phyloP scores from a whole-genome alignment of 2,888 invertebrate genomes.

The Scaptodrosophila latifasciaeformis region DNA sequence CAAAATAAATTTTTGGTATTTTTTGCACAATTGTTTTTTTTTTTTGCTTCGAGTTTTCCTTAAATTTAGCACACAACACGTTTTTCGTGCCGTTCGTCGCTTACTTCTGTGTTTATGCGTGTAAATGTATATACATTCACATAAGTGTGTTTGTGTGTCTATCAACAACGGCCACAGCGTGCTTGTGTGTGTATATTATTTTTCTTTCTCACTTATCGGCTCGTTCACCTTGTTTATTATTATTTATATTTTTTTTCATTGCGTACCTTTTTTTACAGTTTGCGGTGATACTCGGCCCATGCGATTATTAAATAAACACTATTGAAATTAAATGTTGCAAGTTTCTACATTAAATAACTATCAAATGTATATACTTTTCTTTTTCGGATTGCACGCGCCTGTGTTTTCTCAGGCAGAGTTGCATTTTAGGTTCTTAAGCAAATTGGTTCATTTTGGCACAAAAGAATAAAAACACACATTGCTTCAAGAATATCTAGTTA shows the following conservation, averaged over 20 bases:
- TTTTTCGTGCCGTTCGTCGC: constrained; percentile 55
- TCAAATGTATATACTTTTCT: no score
- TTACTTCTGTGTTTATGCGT: constrained; percentile 23
- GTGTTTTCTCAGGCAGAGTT: no score
- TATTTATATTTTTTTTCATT: constrained; percentile 37
- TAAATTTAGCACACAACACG: constrained; percentile 68
- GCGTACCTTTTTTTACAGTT: constrained; percentile 49
- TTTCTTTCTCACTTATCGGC: constrained; percentile 50
- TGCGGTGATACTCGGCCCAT: no score
- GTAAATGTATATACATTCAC: constrained; percentile 10
- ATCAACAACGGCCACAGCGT: constrained; percentile 41
- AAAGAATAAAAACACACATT: no score
- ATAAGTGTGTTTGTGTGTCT: constrained; percentile 31
- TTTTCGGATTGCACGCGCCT: no score
- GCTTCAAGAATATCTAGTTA: no score
- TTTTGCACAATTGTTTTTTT: constrained; percentile 35
- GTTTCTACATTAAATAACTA: no score
- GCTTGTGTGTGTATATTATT: constrained; percentile 65
- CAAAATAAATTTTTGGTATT: constrained; percentile 39
- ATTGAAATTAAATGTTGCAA: no score
- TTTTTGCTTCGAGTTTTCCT: constrained; percentile 51
- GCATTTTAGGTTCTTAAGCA: no score
- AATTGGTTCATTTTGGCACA: no score
- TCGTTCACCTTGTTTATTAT: constrained; percentile 63
- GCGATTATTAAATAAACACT: no score